Base-by-base conservation (phyloP, 2,113 vertebrate species). In the Gasterosteus nipponicus region DNA sequence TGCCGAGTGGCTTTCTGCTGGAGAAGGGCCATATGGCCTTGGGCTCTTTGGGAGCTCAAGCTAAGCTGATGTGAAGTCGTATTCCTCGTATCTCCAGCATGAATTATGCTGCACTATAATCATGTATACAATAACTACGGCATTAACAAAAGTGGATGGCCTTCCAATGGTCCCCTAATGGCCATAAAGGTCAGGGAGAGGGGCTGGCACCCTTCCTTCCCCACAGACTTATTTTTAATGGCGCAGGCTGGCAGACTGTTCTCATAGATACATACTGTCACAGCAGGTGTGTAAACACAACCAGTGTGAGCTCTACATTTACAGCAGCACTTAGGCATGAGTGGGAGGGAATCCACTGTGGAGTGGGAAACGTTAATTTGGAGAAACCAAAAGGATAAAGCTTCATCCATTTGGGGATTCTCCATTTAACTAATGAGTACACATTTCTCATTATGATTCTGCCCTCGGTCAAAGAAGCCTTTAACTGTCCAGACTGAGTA, bases 1-100 rank as follows among this genome's bases (percentile, higher is more conserved):
- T 90, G 82, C 89, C 83, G 87, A 92, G 88, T 87, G 85, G 84
- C 82, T 89, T 87, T 86, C 76, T 86, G 75, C 81, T 91, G 87
- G 87, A 91, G 83, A 85, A 80, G 71, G 71, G 90, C 90, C 88
- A 89, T 83, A 85, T 78, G 89, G 89, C 87, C 83, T 76, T 61
- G 73, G 84, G 83, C 86, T 91, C 80, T 86, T 89, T 82, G 75
- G 80, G 78, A 90, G 75, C 75, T 86, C 69, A 68, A 78, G 78
- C 85, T 92, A 88, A 91, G 80, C 80, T 68, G 83, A 82, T 80
- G 75, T 89, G 83, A 92, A 91, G 79, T 70, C 81, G 73, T 76
- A 87, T 86, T 86, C 33, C 71, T 87, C 87, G 75, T 83, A 88
- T 87, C 85, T 85, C 60, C 73, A 62, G 42, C 82, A 86, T 84